These are phyloP conservation scores for Alloscopus bannaensis DNA, from an alignment of 2,888 invertebrate genomes.

Conservation along the genomic window DNA sequence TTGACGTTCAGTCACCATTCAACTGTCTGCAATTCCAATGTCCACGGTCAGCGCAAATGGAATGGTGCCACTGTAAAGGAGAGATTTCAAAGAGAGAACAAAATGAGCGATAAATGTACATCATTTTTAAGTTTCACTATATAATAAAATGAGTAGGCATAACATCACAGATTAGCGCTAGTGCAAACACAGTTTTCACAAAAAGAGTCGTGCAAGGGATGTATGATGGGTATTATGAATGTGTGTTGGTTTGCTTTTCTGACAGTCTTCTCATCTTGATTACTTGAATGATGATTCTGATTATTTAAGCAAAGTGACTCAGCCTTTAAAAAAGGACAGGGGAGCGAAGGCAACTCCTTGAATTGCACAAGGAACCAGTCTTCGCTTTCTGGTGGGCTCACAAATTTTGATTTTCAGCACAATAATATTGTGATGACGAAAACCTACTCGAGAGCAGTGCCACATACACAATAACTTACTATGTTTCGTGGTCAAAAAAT, in stretches of 20 bases:
- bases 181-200: too few relatives aligned
- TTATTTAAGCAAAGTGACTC: slow-evolving; percentile 9
- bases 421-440: too few relatives aligned
- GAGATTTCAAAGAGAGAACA: slow-evolving; percentile 48
- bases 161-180: too few relatives aligned
- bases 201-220: too few relatives aligned
- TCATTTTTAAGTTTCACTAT: neutral
- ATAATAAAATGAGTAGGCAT: too few relatives aligned
- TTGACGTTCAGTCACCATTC: neutral
- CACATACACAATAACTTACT: too few relatives aligned
- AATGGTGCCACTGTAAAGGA: slow-evolving; percentile 46
- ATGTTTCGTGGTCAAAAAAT: too few relatives aligned
- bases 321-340: neutral
- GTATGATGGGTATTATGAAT: too few relatives aligned
- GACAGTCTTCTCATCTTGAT: too few relatives aligned
- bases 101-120: neutral
- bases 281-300: neutral
- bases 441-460: too few relatives aligned
- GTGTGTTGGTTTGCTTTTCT: too few relatives aligned
- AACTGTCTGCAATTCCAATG: slow-evolving; percentile 30
- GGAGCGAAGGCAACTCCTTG: neutral
- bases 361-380: slow-evolving; percentile 40
- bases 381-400: slow-evolving; percentile 45
- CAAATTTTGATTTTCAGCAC: neutral
- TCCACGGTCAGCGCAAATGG: slow-evolving; percentile 52